Evolutionary conservation across 2,797 vertebrate species (phyloP).

Genomic region (Coregonus suidteri): DNA sequence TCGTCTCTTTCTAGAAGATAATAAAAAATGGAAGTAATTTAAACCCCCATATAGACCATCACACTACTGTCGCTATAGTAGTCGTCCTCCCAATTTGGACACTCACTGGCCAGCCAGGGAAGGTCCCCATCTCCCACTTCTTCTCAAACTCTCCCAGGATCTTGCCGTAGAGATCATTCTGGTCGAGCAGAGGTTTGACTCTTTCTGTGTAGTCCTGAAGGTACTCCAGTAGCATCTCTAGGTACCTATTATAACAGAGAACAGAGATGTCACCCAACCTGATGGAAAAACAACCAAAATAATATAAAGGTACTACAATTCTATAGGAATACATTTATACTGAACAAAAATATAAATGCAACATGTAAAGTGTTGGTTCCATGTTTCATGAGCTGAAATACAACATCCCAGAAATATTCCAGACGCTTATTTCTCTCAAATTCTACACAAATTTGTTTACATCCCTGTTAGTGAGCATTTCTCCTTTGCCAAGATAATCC

Average conservation of each 20-base stretch:
- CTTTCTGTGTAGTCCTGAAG: slow-evolving; percentile 96
- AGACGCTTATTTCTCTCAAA: too few species aligned
- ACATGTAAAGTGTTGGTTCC: too few species aligned
- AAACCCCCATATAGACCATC: not conserved
- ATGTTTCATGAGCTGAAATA: too few species aligned
- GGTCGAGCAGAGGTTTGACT: slow-evolving; percentile 93
- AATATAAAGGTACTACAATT: not conserved
- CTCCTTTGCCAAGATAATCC: too few species aligned
- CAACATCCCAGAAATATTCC: too few species aligned
- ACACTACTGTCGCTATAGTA: not conserved
- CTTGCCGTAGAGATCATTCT: slow-evolving; percentile 96
- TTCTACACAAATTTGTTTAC: too few species aligned
- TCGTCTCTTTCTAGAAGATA: slow-evolving; percentile 90
- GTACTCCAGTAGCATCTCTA: slow-evolving; percentile 97
- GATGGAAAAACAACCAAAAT: not conserved
- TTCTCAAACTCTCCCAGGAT: slow-evolving; percentile 94
- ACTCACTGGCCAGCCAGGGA: slow-evolving; percentile 96
- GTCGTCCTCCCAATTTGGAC: not conserved
- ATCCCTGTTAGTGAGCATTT: too few species aligned
- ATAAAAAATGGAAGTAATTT: not conserved
- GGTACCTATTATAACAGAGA: slow-evolving; percentile 78
- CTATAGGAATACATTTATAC: not conserved
- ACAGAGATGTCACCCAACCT: too few species aligned
- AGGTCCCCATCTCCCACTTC: slow-evolving; percentile 94
- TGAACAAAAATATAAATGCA: too few species aligned